phyloP scores from a whole-genome alignment of 1,140 invertebrate genomes.

The Platorchestia sp. region DNA sequence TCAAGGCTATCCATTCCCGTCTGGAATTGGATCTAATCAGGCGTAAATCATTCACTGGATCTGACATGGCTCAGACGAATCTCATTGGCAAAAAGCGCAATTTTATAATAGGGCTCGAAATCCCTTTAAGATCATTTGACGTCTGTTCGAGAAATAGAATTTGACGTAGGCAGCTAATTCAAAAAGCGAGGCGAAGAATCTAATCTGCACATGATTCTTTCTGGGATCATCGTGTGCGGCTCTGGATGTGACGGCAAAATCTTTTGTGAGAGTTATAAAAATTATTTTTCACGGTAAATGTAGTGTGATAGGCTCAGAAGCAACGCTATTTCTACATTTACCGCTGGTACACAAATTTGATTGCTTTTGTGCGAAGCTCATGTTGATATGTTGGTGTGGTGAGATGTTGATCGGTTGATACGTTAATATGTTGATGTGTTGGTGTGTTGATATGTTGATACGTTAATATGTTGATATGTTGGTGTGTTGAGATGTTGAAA shows the following conservation, averaged over 20 bases:
- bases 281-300: not conserved
- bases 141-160: not conserved
- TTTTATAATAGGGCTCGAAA: not conserved
- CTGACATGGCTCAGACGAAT: not conserved
- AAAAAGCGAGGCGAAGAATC: not conserved
- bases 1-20: not conserved
- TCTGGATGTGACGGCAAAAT: not conserved
- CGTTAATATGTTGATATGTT: no score
- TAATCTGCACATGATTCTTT: not conserved
- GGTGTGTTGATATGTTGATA: no score
- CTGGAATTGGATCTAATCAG: constrained; percentile 33
- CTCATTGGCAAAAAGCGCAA: not conserved
- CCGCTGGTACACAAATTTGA: not conserved
- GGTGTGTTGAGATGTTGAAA: no score
- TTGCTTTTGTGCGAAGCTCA: not conserved
- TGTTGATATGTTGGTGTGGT: no score
- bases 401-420: no score
- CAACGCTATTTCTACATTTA: not conserved
- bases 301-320: not conserved
- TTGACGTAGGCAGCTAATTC: not conserved
- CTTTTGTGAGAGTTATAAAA: not conserved
- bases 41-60: not conserved
- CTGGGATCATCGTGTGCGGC: not conserved
- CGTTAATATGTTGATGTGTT: no score
- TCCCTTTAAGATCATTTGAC: not conserved